Evolutionary conservation across 2,113 vertebrate species (phyloP).

Genomic region (Gadus chalcogrammus): DNA sequence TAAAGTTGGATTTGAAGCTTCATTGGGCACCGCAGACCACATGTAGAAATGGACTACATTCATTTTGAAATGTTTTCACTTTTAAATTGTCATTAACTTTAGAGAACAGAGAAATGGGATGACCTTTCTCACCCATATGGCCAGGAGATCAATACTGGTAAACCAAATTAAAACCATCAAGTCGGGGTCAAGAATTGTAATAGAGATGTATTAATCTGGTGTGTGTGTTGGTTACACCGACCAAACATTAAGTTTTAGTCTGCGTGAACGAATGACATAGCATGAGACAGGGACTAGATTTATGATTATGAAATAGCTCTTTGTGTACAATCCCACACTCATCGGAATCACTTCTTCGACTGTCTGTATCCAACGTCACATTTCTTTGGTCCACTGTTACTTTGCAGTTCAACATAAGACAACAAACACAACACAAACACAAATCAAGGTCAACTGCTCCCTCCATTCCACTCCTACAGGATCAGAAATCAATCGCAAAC

Average conservation of each 20-base stretch:
- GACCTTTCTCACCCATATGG: slow-evolving; percentile 30
- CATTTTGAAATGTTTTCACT: slow-evolving; percentile 20
- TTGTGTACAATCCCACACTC: no score
- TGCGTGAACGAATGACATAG: no score
- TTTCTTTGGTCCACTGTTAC: no score
- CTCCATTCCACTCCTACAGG: slow-evolving; percentile 39
- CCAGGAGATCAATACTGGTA: slow-evolving; percentile 42
- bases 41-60: slow-evolving; percentile 41
- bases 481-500: not conserved
- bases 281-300: no score
- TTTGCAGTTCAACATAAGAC: no score
- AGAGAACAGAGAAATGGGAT: slow-evolving; percentile 33
- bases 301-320: no score
- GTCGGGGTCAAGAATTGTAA: slow-evolving; percentile 34
- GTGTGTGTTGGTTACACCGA: slow-evolving; percentile 22
- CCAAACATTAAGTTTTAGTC: slow-evolving; percentile 8
- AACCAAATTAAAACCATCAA: slow-evolving; percentile 43
- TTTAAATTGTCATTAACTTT: slow-evolving; percentile 30
- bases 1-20: slow-evolving; percentile 3
- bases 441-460: slow-evolving; percentile 46
- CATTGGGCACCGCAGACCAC: slow-evolving; percentile 3
- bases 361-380: no score
- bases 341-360: no score
- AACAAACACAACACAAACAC: not conserved
- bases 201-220: slow-evolving; percentile 42